These are phyloP conservation scores for Mormyrus lacerda DNA, from an alignment of 2,113 vertebrate species.

Conservation along the genomic window DNA sequence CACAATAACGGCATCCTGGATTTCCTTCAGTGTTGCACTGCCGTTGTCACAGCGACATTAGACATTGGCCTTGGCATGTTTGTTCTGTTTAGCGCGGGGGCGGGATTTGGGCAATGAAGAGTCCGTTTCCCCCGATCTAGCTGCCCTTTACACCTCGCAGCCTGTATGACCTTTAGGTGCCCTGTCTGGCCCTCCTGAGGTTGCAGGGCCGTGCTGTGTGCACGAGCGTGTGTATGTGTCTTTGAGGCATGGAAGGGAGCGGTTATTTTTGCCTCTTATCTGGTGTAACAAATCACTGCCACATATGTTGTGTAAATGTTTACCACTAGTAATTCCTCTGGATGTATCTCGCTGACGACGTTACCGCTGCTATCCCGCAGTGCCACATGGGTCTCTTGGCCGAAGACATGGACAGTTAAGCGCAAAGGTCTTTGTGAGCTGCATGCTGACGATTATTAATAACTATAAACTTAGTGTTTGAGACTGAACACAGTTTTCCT, in stretches of 20 bases:
- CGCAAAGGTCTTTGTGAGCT: neutral
- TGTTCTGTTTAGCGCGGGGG: neutral
- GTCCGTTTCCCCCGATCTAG: neutral
- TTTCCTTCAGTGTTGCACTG: neutral
- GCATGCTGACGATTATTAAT: neutral
- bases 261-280: neutral
- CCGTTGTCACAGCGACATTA: neutral
- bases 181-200: neutral
- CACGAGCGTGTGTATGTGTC: fast-evolving
- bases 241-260: neutral
- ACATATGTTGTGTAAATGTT: neutral
- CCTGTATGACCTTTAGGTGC: neutral
- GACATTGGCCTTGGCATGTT: neutral
- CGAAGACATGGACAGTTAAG: neutral
- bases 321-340: neutral
- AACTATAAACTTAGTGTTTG: neutral
- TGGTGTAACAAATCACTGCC: neutral
- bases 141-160: neutral
- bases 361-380: neutral
- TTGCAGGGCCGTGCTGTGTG: neutral
- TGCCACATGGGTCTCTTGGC: neutral
- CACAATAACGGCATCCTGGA: neutral
- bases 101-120: neutral
- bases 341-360: neutral
- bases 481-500: neutral